phyloP scores from a whole-genome alignment of 1,140 invertebrate genomes.

The Thaumetopoea pityocampa region DNA sequence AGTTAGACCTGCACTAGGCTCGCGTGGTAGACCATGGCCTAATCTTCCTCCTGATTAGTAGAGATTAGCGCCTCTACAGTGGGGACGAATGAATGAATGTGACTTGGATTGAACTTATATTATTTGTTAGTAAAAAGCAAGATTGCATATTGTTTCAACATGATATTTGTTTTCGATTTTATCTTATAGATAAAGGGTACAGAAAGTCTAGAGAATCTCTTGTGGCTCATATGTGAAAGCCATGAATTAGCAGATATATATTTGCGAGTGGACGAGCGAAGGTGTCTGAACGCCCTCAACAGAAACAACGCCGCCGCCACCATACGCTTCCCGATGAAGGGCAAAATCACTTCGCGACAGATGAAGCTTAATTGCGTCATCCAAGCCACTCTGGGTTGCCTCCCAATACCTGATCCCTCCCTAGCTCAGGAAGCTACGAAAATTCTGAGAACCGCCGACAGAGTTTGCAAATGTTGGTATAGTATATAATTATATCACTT shows the following conservation, averaged over 20 bases:
- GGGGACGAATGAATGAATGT: too few relatives aligned
- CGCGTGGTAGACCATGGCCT: too few relatives aligned
- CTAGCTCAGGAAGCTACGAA: conserved; percentile 82
- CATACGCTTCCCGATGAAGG: conserved; percentile 79
- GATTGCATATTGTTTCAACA: too few relatives aligned
- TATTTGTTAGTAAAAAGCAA: background rate
- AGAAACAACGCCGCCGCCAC: conserved; percentile 72
- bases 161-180: conserved; percentile 19
- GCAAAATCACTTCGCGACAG: conserved; percentile 78
- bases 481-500: background rate
- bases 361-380: conserved; percentile 85
- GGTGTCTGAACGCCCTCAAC: conserved; percentile 79
- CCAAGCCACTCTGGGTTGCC: conserved; percentile 83
- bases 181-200: conserved; percentile 74
- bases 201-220: conserved; percentile 59
- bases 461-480: conserved; percentile 82
- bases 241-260: conserved; percentile 80
- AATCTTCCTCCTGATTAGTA: too few relatives aligned
- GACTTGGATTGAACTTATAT: too few relatives aligned
- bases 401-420: conserved; percentile 81
- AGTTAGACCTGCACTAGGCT: too few relatives aligned
- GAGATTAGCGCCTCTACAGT: too few relatives aligned
- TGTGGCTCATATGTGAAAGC: conserved; percentile 75
- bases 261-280: conserved; percentile 78
- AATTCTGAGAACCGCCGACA: conserved; percentile 81